phyloP scores from a whole-genome alignment of 2,113 vertebrate species.

The Ovis aries region DNA sequence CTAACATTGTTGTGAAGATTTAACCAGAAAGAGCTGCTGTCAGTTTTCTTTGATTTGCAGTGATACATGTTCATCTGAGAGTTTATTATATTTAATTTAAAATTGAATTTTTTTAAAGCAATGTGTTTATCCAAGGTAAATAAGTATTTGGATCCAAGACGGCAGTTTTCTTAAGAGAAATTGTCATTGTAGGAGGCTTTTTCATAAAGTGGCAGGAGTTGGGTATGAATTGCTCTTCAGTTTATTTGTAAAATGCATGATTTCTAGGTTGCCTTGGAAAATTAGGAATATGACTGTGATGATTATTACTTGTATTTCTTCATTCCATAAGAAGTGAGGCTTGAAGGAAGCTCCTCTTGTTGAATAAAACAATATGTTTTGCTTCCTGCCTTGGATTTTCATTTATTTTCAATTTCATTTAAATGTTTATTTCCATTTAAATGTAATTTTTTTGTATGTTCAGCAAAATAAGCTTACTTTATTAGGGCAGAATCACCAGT shows the following conservation, averaged over 20 bases:
- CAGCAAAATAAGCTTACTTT: slow-evolving; percentile 22
- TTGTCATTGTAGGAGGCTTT: not conserved
- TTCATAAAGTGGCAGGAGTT: not conserved
- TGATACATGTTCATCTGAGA: not conserved
- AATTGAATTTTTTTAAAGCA: slow-evolving; percentile 23
- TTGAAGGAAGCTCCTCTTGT: not conserved
- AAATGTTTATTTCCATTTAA: not conserved
- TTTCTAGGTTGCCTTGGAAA: not conserved
- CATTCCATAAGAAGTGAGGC: not conserved
- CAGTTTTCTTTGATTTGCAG: not conserved
- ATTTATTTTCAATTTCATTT: not conserved
- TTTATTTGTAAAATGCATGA: not conserved
- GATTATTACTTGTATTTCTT: not conserved
- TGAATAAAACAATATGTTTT: not conserved
- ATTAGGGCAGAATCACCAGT: not conserved
- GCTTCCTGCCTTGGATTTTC: slow-evolving; percentile 19
- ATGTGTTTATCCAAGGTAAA: not conserved
- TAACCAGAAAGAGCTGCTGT: not conserved
- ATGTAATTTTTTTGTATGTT: not conserved
- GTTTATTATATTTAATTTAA: not conserved
- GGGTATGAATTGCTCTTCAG: not conserved
- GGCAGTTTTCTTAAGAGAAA: not conserved
- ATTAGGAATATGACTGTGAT: not conserved
- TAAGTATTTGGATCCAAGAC: not conserved
- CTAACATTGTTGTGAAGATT: not conserved